Percentiles rank a stretch among this genome's conserved stretches.
phyloP scores from a whole-genome alignment of 2,113 vertebrate genomes.

The Peucedramus taeniatus region DNA sequence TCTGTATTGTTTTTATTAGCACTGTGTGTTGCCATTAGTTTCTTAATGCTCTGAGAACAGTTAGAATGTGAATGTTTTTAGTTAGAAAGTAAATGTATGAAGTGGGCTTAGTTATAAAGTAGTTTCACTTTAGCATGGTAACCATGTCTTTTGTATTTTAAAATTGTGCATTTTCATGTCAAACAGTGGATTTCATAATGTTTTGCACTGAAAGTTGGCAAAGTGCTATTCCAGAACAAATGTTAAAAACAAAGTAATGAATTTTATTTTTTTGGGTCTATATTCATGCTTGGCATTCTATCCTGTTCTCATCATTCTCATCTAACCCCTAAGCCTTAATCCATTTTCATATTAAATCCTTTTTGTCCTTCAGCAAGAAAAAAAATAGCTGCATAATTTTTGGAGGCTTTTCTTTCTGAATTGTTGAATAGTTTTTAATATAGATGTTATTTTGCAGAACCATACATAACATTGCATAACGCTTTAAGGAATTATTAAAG shows the following conservation, averaged over 20 bases:
- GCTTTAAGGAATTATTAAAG: background rate
- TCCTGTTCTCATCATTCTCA: slow-evolving; percentile 30
- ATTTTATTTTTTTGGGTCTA: background rate
- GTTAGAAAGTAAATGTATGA: background rate
- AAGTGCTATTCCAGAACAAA: background rate
- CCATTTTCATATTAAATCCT: slow-evolving; percentile 51
- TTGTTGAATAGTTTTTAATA: slow-evolving; percentile 32
- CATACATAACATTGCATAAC: background rate
- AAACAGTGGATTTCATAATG: background rate
- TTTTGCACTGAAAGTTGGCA: background rate
- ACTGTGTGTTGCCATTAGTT: background rate
- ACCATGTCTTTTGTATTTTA: background rate
- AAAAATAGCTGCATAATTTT: slow-evolving; percentile 15
- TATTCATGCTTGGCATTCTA: background rate
- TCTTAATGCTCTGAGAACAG: background rate
- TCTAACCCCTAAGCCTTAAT: slow-evolving; percentile 45
- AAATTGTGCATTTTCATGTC: background rate
- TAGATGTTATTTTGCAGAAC: slow-evolving; percentile 9
- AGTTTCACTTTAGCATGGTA: background rate
- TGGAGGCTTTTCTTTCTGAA: slow-evolving; percentile 18
- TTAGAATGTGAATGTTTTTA: background rate
- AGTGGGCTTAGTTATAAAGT: background rate
- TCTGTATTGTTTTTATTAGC: background rate
- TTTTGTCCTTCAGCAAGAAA: slow-evolving; percentile 47
- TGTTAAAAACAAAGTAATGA: background rate